Base-by-base conservation (phyloP, 2,888 invertebrate species). In the Quadroppia sp. region DNA sequence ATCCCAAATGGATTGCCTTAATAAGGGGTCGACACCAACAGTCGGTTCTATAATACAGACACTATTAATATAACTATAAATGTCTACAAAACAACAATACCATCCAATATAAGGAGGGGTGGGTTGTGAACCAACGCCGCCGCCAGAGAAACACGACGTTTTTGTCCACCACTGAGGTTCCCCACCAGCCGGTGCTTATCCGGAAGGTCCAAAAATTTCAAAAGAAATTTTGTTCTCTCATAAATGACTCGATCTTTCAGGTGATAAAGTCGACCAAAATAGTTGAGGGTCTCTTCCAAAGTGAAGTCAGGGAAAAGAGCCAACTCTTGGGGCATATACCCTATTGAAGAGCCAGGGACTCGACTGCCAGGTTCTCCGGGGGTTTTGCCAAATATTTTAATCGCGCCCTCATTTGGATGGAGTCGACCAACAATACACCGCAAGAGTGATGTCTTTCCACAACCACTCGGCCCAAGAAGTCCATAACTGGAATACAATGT, bases 381-480 rank as follows among this genome's bases (percentile, higher is more conserved):
- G 79, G 88, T 89, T 28, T 92, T 91, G 0, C 95, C 95, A 72
- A 96, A 87, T 48, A 95, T 94, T 85, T 89, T 90, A 78, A 95
- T 90, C 82, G 91, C 90, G 4, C 96, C 96, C 1, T 88, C 87
- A 83, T 94, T 91, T 71, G 94, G 85, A 79, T 89, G 87, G 80
- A 93, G 87, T 73, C 94, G 86, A 3, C 96, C 95, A 28, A 96
- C 92, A 80, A 95, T 91, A 83, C 94, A 94, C 67, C 93, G 91
- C 4, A 96, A 87, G 17, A 96, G 85, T 0, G 96, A 96, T 2
- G 96, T 96, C 78, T 96, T 96, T n/a, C 94, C 94, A 82, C 96
- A 96, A 42, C 96, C 96, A 76, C 94, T 94, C 9, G 96, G 94
- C 30, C 96, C 96, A 32, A 96, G 85, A 13, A 96, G 86, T 75